Percentiles rank a stretch among this genome's conserved stretches.
Conservation (phyloP, 2,888 invertebrate species). For the Pycnomerus fuliginosus region DNA sequence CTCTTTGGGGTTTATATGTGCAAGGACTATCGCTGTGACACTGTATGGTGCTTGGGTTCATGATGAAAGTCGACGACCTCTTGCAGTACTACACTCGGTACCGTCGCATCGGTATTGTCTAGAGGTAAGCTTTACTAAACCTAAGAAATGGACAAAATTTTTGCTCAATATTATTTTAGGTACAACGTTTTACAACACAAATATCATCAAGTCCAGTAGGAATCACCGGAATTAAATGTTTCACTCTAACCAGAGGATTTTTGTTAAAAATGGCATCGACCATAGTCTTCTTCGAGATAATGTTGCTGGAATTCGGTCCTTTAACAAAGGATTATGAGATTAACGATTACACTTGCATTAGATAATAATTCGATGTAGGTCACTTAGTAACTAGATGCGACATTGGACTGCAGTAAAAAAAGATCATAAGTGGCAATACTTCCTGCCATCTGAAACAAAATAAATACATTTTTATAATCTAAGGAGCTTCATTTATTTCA, state of each 20-base stretch:
- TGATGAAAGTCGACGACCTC: conserved; percentile 48
- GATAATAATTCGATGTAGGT: too few relatives aligned
- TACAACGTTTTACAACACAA: conserved; percentile 61
- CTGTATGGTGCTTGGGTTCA: conserved; percentile 47
- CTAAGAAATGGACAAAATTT: too few relatives aligned
- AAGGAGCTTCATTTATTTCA: not conserved
- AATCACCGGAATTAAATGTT: conserved; percentile 61
- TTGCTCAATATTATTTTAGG: conserved; percentile 44
- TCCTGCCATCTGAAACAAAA: conserved; percentile 34
- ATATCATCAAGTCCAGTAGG: conserved; percentile 58
- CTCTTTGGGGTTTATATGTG: conserved; percentile 65
- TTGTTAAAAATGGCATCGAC: conserved; percentile 54
- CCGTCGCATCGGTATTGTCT: conserved; percentile 49
- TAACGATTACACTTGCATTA: too few relatives aligned
- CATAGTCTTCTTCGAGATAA: conserved; percentile 43
- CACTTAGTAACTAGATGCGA: too few relatives aligned
- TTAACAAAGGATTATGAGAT: conserved; percentile 9
- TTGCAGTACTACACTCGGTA: conserved; percentile 48
- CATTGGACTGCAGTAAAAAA: conserved; percentile 25
- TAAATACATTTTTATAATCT: not conserved
- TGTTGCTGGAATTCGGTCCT: conserved; percentile 44
- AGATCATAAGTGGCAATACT: conserved; percentile 29
- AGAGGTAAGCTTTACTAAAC: too few relatives aligned
- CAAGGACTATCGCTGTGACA: conserved; percentile 57
- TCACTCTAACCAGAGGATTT: conserved; percentile 57